Evolutionary conservation across 2,797 vertebrate species (phyloP), one percentile per base, ranked within the genome.

Genomic region (Petrocephalus schoutedeni): DNA sequence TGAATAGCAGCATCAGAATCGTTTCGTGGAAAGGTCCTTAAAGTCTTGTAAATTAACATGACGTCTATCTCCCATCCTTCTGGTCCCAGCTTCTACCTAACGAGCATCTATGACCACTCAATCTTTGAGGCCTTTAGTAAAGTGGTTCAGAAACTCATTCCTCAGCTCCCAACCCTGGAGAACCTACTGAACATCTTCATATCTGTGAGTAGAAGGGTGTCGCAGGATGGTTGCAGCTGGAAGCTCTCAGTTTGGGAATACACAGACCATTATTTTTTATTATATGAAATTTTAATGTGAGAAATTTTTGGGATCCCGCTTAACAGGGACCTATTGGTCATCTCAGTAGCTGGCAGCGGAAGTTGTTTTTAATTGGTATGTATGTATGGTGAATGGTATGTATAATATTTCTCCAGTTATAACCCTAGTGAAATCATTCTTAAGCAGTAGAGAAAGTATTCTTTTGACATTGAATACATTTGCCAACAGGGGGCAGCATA

Each of bases 171-270:
- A 87, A 98, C 97, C 14, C 94, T 99, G 93, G 97, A 99, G 93
- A 99, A 99, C 90, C 96, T 99, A 89, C 96, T 99, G 90, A 99
- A 98, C 95, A 98, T 99, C 94, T 98, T 99, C 94, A 98, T 98
- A 93, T 98, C 98, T 88, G 98, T 98, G 90, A 92, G 94, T 95
- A 89, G 61, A n/a, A 14, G 36, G 36, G 16, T 9, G 10, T 10
- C 80, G 0, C 57, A 0, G 23, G 19, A 0, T 28, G 49, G n/a
- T 2, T n/a, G 6, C 49, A 12, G n/a, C 19, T 4, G 4, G 3
- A 19, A 5, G 49, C 51, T 21, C 21, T 57, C 10, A 4, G 8
- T 57, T 2, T 57, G 83, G 12, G 83, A 57, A 32, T 19, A 51
- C 10, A 6, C 58, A 45, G 19, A 21, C 5, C 57, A 3, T 23